Conservation (phyloP, 2,888 invertebrate genomes). For the Lithophane leautieri region DNA sequence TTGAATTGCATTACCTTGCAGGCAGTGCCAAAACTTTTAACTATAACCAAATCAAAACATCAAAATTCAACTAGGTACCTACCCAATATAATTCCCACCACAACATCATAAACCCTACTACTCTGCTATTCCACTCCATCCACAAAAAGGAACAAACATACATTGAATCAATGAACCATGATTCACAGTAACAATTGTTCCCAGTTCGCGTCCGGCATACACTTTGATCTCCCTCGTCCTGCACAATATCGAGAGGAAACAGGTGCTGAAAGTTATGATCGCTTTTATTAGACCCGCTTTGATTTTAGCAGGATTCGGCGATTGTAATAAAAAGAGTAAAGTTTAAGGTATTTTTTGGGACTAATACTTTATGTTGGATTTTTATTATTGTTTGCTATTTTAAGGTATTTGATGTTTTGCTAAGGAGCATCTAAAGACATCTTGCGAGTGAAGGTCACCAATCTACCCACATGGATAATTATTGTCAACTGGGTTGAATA, state of each 20-base stretch:
- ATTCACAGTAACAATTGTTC: constrained; percentile 63
- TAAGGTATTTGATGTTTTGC: no score
- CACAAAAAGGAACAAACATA: constrained; percentile 53
- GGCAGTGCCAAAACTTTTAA: neutral
- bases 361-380: constrained; percentile 6
- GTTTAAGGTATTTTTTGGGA: constrained; percentile 24
- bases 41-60: neutral
- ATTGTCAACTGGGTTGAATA: neutral
- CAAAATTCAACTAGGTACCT: neutral
- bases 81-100: neutral
- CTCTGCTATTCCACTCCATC: constrained; percentile 4
- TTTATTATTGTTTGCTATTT: constrained; percentile 33
- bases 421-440: neutral
- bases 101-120: constrained; percentile 5
- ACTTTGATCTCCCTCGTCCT: constrained; percentile 60
- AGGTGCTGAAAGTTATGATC: constrained; percentile 62
- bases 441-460: neutral
- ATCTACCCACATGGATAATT: neutral
- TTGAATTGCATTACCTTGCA: neutral
- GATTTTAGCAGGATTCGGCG: constrained; percentile 39
- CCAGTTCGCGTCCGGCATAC: constrained; percentile 59
- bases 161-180: constrained; percentile 55
- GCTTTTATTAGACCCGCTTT: constrained; percentile 55
- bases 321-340: constrained; percentile 37
- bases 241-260: constrained; percentile 63